These are phyloP conservation scores for Microplitis manilae DNA, from an alignment of 2,888 invertebrate genomes.

Conservation along the genomic window DNA sequence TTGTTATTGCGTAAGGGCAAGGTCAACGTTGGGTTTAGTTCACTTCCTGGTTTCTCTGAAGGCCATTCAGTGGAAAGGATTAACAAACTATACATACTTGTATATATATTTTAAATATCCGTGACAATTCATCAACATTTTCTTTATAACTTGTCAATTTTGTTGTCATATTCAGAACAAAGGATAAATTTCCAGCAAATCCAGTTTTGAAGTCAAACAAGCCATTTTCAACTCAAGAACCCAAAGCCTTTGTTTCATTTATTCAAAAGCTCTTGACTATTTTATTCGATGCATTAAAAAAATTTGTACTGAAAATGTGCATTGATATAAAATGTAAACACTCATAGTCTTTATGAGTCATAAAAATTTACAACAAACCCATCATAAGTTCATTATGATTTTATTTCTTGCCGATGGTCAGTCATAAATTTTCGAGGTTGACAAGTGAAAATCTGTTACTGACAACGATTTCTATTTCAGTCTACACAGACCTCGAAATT, in stretches of 20 bases:
- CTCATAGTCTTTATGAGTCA: conserved; percentile 43
- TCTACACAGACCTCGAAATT: not conserved
- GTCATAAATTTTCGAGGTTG: conserved; percentile 37
- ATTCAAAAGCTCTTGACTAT: too few species aligned
- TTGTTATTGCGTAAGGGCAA: conserved; percentile 29
- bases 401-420: conserved; percentile 48
- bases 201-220: conserved; percentile 10
- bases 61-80: conserved; percentile 10
- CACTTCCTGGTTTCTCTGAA: conserved; percentile 22
- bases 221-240: not conserved
- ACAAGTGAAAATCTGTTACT: conserved; percentile 37
- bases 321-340: not conserved
- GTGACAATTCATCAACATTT: not conserved
- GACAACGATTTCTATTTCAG: not conserved
- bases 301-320: too few species aligned
- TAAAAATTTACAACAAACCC: conserved; percentile 47
- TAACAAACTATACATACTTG: not conserved
- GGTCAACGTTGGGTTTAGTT: conserved; percentile 22
- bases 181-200: conserved; percentile 27
- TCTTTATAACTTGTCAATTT: conserved; percentile 1
- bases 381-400: conserved; percentile 52
- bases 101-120: not conserved
- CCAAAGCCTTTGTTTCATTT: not conserved
- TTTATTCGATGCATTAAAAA: too few species aligned
- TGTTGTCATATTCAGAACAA: not conserved